Conservation (phyloP, 1,140 invertebrate species). For the Varroa destructor region DNA sequence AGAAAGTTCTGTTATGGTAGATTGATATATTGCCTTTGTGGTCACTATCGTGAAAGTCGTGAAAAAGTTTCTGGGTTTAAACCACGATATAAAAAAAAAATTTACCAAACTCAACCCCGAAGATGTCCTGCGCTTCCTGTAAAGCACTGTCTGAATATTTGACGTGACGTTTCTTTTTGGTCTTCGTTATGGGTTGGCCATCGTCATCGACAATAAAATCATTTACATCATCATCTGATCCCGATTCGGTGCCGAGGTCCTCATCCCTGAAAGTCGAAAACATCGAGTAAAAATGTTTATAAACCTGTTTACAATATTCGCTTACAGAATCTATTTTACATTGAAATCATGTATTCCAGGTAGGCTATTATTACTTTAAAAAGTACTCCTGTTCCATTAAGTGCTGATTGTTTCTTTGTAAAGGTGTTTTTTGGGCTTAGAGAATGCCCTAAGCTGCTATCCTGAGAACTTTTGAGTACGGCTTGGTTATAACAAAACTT, state of each 20-base stretch:
- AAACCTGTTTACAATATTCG: neutral
- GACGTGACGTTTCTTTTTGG: constrained; percentile 54
- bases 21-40: no score
- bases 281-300: neutral
- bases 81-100: neutral
- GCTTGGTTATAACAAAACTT: no score
- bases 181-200: constrained; percentile 72
- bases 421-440: no score
- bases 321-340: neutral
- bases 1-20: no score
- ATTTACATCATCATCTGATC: constrained; percentile 54
- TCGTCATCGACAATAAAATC: constrained; percentile 97
- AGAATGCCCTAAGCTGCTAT: no score
- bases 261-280: constrained; percentile 4
- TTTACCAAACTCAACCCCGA: constrained; percentile 77
- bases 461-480: no score
- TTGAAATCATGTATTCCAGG: neutral
- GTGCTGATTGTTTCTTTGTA: constrained; percentile 36
- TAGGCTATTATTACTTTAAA: neutral
- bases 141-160: constrained; percentile 81
- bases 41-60: neutral
- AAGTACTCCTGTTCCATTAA: constrained; percentile 50
- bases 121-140: constrained; percentile 97
- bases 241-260: constrained; percentile 30
- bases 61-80: neutral